phyloP scores from a whole-genome alignment of 2,797 vertebrate genomes.

The Telmatherina bonti region DNA sequence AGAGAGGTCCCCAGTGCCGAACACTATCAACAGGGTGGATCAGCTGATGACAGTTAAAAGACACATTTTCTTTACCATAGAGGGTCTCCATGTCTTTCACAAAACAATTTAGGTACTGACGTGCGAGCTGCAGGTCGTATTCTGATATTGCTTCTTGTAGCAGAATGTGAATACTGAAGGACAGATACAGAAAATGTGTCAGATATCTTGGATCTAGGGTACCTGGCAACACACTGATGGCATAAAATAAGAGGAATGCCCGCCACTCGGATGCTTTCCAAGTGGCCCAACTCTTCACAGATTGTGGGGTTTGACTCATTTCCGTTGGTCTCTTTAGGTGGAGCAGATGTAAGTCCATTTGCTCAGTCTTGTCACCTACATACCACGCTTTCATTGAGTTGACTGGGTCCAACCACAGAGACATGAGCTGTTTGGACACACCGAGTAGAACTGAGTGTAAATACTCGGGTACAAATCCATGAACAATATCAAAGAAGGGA shows the following conservation, averaged over 20 bases:
- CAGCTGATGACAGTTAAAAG: slow-evolving; percentile 16
- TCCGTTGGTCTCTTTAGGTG: slow-evolving; percentile 22
- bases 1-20: slow-evolving; percentile 5
- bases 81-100: slow-evolving; percentile 32
- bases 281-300: not conserved
- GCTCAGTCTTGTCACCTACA: slow-evolving; percentile 24
- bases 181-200: slow-evolving; percentile 31
- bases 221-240: slow-evolving; percentile 30
- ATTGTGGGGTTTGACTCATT: slow-evolving; percentile 8
- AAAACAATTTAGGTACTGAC: slow-evolving; percentile 2
- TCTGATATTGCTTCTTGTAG: slow-evolving; percentile 33
- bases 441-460: slow-evolving; percentile 44
- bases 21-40: not conserved
- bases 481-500: slow-evolving; percentile 51
- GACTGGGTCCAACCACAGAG: slow-evolving; percentile 33
- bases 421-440: slow-evolving; percentile 44
- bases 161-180: slow-evolving; percentile 31
- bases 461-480: slow-evolving; percentile 51
- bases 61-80: slow-evolving; percentile 50
- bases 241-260: slow-evolving; percentile 51
- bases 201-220: not conserved
- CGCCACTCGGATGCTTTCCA: slow-evolving; percentile 41
- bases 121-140: slow-evolving; percentile 10
- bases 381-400: slow-evolving; percentile 31
- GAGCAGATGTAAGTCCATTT: slow-evolving; percentile 23